Evolutionary conservation across 2,888 invertebrate species (phyloP).

Genomic region (Drosophila affinis): DNA sequence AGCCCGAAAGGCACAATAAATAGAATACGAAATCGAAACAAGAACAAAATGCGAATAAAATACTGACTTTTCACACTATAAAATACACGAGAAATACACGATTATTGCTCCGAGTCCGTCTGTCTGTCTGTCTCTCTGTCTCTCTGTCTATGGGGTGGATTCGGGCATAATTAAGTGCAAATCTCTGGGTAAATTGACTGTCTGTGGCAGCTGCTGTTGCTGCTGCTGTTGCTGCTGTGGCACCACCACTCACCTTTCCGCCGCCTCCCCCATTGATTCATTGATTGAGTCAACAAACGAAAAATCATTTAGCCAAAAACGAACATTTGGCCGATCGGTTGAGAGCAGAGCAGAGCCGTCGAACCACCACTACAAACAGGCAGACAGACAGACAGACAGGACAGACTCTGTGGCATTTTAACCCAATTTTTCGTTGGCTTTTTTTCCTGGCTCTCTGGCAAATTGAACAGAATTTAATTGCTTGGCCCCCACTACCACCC

Average conservation of each 20-base stretch:
- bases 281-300: constrained; percentile 7
- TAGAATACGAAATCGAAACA: constrained; percentile 14
- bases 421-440: constrained; percentile 34
- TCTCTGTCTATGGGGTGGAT: not conserved
- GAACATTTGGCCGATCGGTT: constrained; percentile 12
- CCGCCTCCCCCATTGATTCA: not conserved
- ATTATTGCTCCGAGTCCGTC: constrained; percentile 1
- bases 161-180: constrained; percentile 26
- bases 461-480: constrained; percentile 36
- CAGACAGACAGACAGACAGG: not conserved
- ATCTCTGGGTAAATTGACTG: constrained; percentile 24
- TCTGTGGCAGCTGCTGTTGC: constrained; percentile 11
- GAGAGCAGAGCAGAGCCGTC: not conserved
- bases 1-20: constrained; percentile 19
- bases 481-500: constrained; percentile 4
- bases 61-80: constrained; percentile 26
- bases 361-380: not conserved
- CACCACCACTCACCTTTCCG: not conserved
- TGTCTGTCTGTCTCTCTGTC: not conserved
- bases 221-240: no score
- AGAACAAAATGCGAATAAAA: not conserved
- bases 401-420: constrained; percentile 31
- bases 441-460: constrained; percentile 1
- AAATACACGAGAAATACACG: constrained; percentile 12
- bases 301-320: constrained; percentile 3